Base-by-base conservation (phyloP, 2,888 invertebrate species). In the Polydrusus tereticollis region DNA sequence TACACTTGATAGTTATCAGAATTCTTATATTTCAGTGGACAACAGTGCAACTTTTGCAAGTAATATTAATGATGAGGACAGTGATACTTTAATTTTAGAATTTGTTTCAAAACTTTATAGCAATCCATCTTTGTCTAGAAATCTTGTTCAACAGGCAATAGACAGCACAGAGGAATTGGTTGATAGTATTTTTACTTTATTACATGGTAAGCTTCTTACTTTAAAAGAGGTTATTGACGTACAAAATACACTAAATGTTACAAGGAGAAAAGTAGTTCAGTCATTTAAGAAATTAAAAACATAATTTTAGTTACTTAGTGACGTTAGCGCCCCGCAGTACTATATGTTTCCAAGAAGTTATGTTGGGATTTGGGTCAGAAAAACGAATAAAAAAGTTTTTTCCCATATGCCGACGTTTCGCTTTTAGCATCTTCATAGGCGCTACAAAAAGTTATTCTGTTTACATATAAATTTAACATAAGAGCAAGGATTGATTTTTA, bases 101-200 rank as follows among this genome's bases (percentile, higher is more conserved):
- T 57, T 57, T 33, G 16, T 20, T 36, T 16, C 57, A 7, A 57
- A 29, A 50, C 20, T 64, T 7, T 63, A 63, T 12, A 29, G 21
- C 16, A 47, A 63, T 21, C 14, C 63, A 5, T 12, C 29, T 10
- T 18, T 63, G 6, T 26, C 45, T 63, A 47, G 50, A 38, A 36
- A 36, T n/a, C 26, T 50, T 33, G 63, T 63, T n/a, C 63, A 63
- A 14, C 29, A 43, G 14, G 29, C 50, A 23, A 36, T 63, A 4
- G 18, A 63, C 14, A 47, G 33, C 18, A 63, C 63, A 12, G 29
- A 65, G 36, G 47, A 63, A 33, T 29, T 63, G n/a, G 14, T 26
- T 10, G 50, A 50, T 14, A 36, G 63, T 14, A 63, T 63, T 29
- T 63, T 63, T 63, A 26, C 38, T 14, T 18, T 29, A 29, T 14